Evolutionary conservation across 1,140 invertebrate species (phyloP).

Genomic region (Euglossa dilemma): DNA sequence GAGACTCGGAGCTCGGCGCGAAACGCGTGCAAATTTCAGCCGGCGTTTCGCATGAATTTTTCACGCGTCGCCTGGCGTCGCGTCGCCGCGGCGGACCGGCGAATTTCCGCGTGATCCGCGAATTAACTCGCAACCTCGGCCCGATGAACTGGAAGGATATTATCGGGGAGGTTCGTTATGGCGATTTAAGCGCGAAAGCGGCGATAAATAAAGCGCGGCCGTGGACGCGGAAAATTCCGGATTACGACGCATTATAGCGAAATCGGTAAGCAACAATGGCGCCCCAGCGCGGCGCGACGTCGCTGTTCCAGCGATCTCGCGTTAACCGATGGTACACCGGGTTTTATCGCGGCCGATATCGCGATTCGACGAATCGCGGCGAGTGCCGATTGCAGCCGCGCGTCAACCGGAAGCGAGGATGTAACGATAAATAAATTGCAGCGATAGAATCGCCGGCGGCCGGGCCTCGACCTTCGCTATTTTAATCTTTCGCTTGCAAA

Average conservation of each 20-base stretch:
- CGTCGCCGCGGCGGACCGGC: too few relatives aligned
- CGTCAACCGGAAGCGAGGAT: constrained; percentile 10
- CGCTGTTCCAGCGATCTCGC: not conserved
- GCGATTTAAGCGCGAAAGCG: not conserved
- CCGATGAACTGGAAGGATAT: constrained; percentile 8
- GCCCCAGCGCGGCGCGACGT: not conserved
- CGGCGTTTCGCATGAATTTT: not conserved
- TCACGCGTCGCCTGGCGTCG: not conserved
- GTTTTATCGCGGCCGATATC: constrained; percentile 23
- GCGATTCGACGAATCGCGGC: not conserved
- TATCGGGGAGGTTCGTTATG: not conserved
- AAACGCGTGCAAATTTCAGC: not conserved
- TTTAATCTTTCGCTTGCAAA: constrained; percentile 33
- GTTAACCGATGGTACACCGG: not conserved
- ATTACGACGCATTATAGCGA: constrained; percentile 2
- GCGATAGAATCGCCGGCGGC: not conserved
- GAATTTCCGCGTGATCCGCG: not conserved
- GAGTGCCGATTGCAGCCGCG: not conserved
- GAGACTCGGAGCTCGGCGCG: not conserved
- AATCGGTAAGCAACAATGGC: not conserved
- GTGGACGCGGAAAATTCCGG: not conserved
- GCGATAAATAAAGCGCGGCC: not conserved
- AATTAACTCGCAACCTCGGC: not conserved
- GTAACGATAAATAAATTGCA: constrained; percentile 30
- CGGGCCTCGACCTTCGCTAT: not conserved